Conservation (phyloP, 2,113 vertebrate genomes). For the Hypanus sabinus region DNA sequence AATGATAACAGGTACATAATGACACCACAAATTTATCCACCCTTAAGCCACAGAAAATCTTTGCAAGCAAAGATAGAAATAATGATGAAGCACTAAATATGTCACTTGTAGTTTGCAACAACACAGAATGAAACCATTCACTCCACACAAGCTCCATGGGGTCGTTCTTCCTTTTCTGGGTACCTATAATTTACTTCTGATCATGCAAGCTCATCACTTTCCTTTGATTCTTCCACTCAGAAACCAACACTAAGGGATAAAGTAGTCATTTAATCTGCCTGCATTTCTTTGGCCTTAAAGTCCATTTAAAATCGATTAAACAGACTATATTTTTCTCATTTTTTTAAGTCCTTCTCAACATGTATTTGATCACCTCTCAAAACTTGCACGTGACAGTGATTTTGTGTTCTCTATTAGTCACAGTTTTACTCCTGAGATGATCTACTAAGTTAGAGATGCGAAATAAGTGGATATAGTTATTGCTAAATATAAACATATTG, state of each 20-base stretch:
- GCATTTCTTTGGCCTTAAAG: no score
- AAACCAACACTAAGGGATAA: no score
- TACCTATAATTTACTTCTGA: no score
- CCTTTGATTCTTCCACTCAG: no score
- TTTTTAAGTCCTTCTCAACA: not conserved
- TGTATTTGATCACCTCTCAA: not conserved
- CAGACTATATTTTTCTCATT: not conserved
- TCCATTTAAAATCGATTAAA: not conserved
- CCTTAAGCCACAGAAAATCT: not conserved
- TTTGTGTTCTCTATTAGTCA: not conserved
- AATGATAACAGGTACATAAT: not conserved
- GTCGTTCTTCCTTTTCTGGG: no score
- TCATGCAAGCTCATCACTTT: no score
- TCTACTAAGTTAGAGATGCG: not conserved
- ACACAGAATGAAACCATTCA: no score
- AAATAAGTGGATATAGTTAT: not conserved
- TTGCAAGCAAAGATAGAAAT: not conserved
- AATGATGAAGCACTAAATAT: not conserved
- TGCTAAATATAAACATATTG: not conserved
- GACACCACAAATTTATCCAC: not conserved
- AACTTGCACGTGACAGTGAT: not conserved
- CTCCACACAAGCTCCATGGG: no score
- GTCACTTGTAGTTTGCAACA: no score
- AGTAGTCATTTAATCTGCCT: no score
- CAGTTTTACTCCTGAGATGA: not conserved